Conservation (phyloP, 2,797 vertebrate species). For the Melanotaenia parkinsoni region DNA sequence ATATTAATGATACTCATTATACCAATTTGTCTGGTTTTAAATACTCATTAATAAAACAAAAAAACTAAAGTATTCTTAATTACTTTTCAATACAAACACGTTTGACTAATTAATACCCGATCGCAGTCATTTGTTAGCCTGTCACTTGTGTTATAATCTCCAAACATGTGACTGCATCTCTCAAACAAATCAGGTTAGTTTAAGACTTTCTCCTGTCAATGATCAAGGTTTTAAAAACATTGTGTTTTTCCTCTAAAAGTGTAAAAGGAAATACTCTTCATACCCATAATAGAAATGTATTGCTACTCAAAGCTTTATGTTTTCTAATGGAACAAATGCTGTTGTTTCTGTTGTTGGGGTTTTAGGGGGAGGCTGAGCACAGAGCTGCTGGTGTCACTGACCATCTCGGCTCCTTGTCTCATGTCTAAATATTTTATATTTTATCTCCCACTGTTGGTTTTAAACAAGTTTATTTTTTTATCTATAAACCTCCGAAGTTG, state of each 20-base stretch:
- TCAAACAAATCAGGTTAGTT: background rate
- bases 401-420: background rate
- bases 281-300: background rate
- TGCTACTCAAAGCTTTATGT: background rate
- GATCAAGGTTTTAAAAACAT: background rate
- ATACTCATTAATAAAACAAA: slow-evolving; percentile 31
- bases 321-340: background rate
- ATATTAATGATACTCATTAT: slow-evolving; percentile 23
- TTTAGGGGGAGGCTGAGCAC: background rate
- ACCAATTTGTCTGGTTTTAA: slow-evolving; percentile 23
- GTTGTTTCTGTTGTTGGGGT: background rate
- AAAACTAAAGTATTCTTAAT: slow-evolving; percentile 45
- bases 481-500: background rate
- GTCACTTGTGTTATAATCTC: slow-evolving; percentile 11
- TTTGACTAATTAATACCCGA: slow-evolving; percentile 46
- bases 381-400: background rate
- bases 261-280: background rate
- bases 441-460: background rate
- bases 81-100: slow-evolving; percentile 23
- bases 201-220: background rate
- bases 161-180: background rate
- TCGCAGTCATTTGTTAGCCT: slow-evolving; percentile 30
- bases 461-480: background rate
- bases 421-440: background rate
- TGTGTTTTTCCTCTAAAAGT: background rate